Conservation (phyloP, 2,113 vertebrate genomes). For the Lathamus discolor region DNA sequence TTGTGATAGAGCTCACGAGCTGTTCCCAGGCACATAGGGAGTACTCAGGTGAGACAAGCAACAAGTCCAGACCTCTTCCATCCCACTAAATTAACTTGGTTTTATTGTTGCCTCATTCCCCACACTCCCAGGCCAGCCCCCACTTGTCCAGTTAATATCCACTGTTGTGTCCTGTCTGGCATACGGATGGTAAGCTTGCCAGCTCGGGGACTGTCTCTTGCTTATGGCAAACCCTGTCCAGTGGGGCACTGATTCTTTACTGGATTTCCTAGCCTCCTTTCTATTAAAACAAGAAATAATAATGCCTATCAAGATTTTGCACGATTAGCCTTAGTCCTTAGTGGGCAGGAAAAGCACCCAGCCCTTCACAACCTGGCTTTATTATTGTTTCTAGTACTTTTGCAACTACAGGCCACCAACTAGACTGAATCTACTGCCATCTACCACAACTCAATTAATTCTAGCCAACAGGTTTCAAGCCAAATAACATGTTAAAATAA, state of each 20-base stretch:
- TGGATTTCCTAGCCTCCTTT: neutral
- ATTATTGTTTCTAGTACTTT: neutral
- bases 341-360: neutral
- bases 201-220: neutral
- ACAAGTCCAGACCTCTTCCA: slow-evolving; percentile 51
- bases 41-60: slow-evolving; percentile 6
- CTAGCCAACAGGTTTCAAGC: neutral
- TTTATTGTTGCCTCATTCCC: slow-evolving; percentile 59
- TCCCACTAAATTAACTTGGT: slow-evolving; percentile 35
- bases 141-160: slow-evolving; percentile 59
- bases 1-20: neutral
- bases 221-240: neutral
- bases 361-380: neutral
- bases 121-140: slow-evolving; percentile 39
- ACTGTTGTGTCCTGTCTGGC: neutral
- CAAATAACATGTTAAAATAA: slow-evolving; percentile 19
- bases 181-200: neutral
- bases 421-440: neutral
- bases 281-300: neutral
- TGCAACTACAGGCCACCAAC: neutral
- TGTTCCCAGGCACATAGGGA: slow-evolving; percentile 10
- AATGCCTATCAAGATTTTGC: neutral
- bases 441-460: slow-evolving; percentile 37
- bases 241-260: neutral
- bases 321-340: neutral